Evolutionary conservation across 2,888 invertebrate species (phyloP), one percentile per base, ranked within the genome.

Genomic region (Drosophila dives): DNA sequence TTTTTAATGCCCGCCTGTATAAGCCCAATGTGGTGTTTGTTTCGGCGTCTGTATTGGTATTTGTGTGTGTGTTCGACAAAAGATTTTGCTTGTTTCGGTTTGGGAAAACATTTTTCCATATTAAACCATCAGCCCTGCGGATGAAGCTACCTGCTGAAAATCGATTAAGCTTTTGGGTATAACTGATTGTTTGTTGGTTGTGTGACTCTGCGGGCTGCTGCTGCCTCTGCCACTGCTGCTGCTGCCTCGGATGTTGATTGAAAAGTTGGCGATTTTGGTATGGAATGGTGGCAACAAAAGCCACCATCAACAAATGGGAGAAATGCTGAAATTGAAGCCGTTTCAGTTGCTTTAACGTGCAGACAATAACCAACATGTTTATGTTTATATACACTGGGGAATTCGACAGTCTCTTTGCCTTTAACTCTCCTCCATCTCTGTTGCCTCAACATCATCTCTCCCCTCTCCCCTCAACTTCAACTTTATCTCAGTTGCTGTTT

Each of bases 81-180:
- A 81, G 81, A 83, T 72, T 81, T 76, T 72, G 56, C 80, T 80
- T 81, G 80, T 77, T 82, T 75, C 72, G 78, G 78, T 70, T 55
- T 70, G 73, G 72, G 54, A 77, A 77, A 75, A 83, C 72, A 81
- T 83, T 83, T 81, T 83, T 77, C 67, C 81, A 77, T 83, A 80
- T 83, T 80, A 80, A 83, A 72, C 73, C 68, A 73, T 50, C 55
- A 50, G 75, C 61, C 51, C 76, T 63, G 71, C 61, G 59, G 66
- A 80, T 72, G 66, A 66, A 64, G 72, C 68, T 76, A 81, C 81
- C 83, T 83, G 81, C 54, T 83, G 75, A 77, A 81, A 83, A 83
- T 81, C 81, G 83, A 81, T 83, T 83, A 83, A 75, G 83, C 75
- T 83, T 83, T 81, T 80, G 71, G 72, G 72, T 81, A 73, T 75